phyloP scores from a whole-genome alignment of 2,888 invertebrate genomes.

The Acholoe squamosa region DNA sequence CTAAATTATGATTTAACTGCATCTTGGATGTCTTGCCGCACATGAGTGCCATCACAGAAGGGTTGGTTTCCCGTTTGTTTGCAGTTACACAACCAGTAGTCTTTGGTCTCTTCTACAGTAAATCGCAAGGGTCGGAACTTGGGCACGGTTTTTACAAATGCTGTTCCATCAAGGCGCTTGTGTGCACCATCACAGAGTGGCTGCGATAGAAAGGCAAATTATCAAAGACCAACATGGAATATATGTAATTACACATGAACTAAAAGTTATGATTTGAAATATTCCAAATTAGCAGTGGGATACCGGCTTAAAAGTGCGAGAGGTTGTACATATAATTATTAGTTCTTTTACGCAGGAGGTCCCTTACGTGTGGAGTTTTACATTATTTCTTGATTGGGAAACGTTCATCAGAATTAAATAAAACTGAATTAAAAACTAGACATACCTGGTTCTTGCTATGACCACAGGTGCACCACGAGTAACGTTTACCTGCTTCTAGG shows the following conservation, averaged over 20 bases:
- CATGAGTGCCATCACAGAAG: slow-evolving; percentile 97
- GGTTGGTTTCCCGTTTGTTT: slow-evolving; percentile 96
- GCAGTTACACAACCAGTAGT: slow-evolving; percentile 99
- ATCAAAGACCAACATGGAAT: too few species aligned
- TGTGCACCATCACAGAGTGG: slow-evolving; percentile 98
- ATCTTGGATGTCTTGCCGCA: slow-evolving; percentile 67
- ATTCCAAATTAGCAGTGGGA: too few species aligned
- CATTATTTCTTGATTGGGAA: too few species aligned
- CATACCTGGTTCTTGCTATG: slow-evolving; percentile 90
- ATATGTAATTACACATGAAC: too few species aligned
- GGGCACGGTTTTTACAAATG: slow-evolving; percentile 88
- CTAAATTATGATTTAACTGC: slow-evolving; percentile 61
- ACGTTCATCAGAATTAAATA: too few species aligned
- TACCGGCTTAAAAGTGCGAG: too few species aligned
- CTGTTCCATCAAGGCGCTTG: slow-evolving; percentile 85
- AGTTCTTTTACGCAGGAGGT: too few species aligned
- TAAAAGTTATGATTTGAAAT: too few species aligned
- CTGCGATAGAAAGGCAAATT: slow-evolving; percentile 84
- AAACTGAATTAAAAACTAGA: too few species aligned
- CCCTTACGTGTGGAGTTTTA: too few species aligned
- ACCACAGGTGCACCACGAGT: slow-evolving; percentile 97
- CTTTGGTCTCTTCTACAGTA: slow-evolving; percentile 92
- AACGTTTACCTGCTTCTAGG: slow-evolving; percentile 89
- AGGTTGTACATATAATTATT: too few species aligned
- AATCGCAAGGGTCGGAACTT: slow-evolving; percentile 90